Conservation (phyloP, 2,888 invertebrate species). For the Phragmatobia fuliginosa region DNA sequence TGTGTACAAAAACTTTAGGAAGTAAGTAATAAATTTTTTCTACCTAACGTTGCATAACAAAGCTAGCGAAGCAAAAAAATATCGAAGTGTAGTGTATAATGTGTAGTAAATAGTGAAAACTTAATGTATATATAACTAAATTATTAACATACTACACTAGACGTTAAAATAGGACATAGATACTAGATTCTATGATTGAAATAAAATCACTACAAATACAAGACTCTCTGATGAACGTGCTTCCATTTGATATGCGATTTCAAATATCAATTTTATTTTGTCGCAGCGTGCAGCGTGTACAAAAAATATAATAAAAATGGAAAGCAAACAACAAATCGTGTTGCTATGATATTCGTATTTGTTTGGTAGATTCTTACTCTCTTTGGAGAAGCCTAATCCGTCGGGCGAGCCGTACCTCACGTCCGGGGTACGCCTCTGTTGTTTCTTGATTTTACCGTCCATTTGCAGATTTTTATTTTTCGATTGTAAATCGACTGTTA, state of each 20-base stretch:
- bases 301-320: conserved; percentile 82
- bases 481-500: conserved; percentile 8
- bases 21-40: too few relatives aligned
- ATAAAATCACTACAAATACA: conserved; percentile 29
- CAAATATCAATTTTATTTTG: conserved; percentile 72
- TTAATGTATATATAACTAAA: too few relatives aligned
- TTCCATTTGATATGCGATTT: conserved; percentile 60
- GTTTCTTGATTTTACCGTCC: conserved; percentile 74
- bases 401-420: conserved; percentile 72
- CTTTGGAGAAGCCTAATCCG: conserved; percentile 79
- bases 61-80: too few relatives aligned
- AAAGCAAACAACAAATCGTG: conserved; percentile 75
- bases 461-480: conserved; percentile 40
- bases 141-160: too few relatives aligned
- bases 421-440: conserved; percentile 73
- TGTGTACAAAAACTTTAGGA: too few relatives aligned
- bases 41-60: too few relatives aligned
- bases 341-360: conserved; percentile 70
- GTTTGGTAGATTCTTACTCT: conserved; percentile 75
- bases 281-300: conserved; percentile 57
- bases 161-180: not conserved
- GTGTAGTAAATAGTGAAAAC: too few relatives aligned
- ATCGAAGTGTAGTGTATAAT: too few relatives aligned
- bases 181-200: too few relatives aligned
- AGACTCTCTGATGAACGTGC: conserved; percentile 65